A percentile compares a stretch with the other conserved stretches of the same genome.
phyloP scores from a whole-genome alignment of 2,113 vertebrate species.

The Columbina picui region DNA sequence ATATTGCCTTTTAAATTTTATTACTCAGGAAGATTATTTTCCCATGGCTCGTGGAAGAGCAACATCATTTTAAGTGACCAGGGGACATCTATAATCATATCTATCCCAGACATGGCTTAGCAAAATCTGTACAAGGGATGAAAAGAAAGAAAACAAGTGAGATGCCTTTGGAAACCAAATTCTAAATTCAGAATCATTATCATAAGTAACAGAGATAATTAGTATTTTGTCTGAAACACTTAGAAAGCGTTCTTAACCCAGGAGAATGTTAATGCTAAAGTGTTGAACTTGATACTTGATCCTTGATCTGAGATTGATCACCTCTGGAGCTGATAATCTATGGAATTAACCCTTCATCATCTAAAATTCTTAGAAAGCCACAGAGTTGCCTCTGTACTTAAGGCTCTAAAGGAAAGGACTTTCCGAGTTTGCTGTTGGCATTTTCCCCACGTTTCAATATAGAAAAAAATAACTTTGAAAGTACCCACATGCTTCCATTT shows the following conservation, averaged over 20 bases:
- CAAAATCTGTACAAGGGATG: not conserved
- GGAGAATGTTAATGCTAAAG: not conserved
- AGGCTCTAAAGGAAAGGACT: not conserved
- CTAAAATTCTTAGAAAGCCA: not conserved
- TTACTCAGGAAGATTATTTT: not conserved
- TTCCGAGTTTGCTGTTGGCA: not conserved
- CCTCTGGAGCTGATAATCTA: not conserved
- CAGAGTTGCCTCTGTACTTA: not conserved
- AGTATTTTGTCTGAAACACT: not conserved
- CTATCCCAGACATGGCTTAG: not conserved
- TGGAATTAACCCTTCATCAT: not conserved
- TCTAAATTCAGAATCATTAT: not conserved
- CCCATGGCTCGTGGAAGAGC: not conserved
- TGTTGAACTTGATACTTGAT: not conserved
- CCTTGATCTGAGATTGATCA: not conserved
- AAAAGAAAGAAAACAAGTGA: not conserved
- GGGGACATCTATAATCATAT: not conserved
- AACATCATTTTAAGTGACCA: not conserved
- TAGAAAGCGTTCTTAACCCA: not conserved
- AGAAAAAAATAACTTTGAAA: not conserved
- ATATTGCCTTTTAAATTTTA: not conserved
- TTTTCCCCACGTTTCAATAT: not conserved
- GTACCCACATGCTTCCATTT: not conserved
- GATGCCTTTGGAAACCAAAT: not conserved
- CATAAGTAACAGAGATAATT: not conserved